Conservation (phyloP, 2,113 vertebrate species). For the Prunella fulvescens region DNA sequence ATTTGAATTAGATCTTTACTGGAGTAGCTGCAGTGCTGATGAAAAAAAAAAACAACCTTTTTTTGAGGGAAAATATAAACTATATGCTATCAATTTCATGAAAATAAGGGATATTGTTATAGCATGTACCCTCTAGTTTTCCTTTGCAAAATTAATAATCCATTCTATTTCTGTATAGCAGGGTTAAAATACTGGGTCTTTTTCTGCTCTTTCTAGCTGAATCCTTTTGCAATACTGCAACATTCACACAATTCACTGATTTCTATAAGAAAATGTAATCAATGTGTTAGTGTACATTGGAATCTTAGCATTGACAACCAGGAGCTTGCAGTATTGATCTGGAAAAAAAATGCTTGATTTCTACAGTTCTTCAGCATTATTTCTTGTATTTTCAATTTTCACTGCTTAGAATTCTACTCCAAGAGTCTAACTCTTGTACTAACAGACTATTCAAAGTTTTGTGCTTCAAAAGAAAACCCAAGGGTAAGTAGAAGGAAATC, state of each 20-base stretch:
- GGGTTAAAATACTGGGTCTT: not conserved
- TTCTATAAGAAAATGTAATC: constrained; percentile 21
- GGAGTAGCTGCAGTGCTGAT: not conserved
- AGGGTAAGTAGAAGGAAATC: not conserved
- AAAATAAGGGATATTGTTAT: not conserved
- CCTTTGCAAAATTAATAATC: not conserved
- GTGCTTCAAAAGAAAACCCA: constrained; percentile 10
- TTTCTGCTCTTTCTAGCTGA: not conserved
- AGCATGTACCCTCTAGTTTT: not conserved
- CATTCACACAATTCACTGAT: not conserved
- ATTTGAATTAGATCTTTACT: not conserved
- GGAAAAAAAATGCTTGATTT: constrained; percentile 6
- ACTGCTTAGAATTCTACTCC: not conserved
- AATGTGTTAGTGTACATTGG: not conserved
- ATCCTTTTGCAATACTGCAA: not conserved
- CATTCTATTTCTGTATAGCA: not conserved
- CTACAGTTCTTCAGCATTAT: not conserved
- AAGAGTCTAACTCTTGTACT: not conserved
- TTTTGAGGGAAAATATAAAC: not conserved
- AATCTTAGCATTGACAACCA: constrained; percentile 17
- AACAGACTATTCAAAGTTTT: not conserved
- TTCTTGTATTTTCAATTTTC: constrained; percentile 1
- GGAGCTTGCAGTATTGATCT: constrained; percentile 8
- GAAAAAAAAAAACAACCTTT: not conserved
- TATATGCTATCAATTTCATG: not conserved